Base-by-base conservation (phyloP, 2,113 vertebrate species). In the Helogale parvula region DNA sequence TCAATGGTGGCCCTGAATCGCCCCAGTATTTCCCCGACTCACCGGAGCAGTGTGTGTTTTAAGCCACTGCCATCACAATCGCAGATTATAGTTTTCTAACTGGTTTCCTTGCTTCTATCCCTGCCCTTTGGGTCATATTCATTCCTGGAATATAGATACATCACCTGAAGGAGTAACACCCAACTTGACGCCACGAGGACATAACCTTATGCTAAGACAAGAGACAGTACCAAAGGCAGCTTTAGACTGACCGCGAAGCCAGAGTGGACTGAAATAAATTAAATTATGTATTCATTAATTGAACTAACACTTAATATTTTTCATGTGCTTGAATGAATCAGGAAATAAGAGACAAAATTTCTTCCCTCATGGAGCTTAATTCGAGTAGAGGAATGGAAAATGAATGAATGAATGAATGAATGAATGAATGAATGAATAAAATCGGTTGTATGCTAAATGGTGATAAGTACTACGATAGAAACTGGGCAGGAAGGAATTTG, bases 181-280 rank as follows among this genome's bases (percentile, higher is more conserved):
- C 41, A 33, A 14, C 0, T 9, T 82, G 25, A 85, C 74, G 8
- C 8, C 27, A 27, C n/a, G 27, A 79, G 0, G 47, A 11, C 1
- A 79, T 54, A 50, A 71, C 0, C 10, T 76, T 23, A 57, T 41
- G 29, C 41, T 71, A 25, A 77, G 10, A 50, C 4, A 90, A 90
- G 12, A 54, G 29, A 1, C 23, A 8, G 12, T 41, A 47, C 5
- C 13, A 13, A 0, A 17, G 21, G 7, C 6, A 63, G 4, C 14
- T 47, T 63, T 79, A 68, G 23, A 16, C 25, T 27, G 13, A 86
- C 68, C 11, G 5, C 11, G 23, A 31, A 54, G 23, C 12, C 27
- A 65, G 57, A 81, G 2, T 47, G 33, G 85, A 25, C 47, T 89
- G 3, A 74, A 86, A 52, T 23, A 81, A 19, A 54, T 31, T 82